Conservation (phyloP, 2,888 invertebrate genomes). For the Fissipunctia ypsillon region DNA sequence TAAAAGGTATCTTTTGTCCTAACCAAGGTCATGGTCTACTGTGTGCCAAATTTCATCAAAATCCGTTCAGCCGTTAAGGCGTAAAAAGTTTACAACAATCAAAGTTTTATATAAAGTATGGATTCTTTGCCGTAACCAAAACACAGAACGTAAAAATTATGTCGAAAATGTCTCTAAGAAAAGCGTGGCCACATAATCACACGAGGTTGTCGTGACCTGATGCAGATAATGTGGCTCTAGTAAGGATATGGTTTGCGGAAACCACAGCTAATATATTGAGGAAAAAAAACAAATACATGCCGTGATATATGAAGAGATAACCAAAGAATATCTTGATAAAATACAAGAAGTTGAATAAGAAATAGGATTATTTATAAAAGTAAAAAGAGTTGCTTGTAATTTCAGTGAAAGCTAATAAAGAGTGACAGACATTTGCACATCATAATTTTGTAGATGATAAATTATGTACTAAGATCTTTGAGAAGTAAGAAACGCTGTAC, state of each 20-base stretch:
- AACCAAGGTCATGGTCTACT: background rate
- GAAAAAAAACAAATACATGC: constrained; percentile 37
- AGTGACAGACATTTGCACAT: background rate
- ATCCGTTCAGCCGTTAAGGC: background rate
- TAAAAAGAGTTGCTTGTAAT: background rate
- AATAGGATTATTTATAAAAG: background rate
- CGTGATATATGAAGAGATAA: constrained; percentile 23
- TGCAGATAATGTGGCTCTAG: constrained; percentile 5
- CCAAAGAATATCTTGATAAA: background rate
- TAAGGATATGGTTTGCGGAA: constrained; percentile 31
- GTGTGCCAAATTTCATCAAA: no score
- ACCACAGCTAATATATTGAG: constrained; percentile 45
- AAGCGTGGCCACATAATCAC: background rate
- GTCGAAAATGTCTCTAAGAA: background rate
- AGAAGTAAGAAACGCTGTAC: no score
- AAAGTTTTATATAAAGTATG: no score
- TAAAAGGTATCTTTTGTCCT: background rate
- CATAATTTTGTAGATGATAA: background rate
- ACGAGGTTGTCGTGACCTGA: background rate
- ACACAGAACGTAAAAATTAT: background rate
- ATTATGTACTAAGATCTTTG: background rate
- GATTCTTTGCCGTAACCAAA: background rate
- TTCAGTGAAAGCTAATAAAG: background rate
- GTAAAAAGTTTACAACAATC: no score
- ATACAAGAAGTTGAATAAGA: background rate